These are phyloP conservation scores for Odocoileus virginianus DNA, from an alignment of 2,113 vertebrate genomes.

Conservation along the genomic window DNA sequence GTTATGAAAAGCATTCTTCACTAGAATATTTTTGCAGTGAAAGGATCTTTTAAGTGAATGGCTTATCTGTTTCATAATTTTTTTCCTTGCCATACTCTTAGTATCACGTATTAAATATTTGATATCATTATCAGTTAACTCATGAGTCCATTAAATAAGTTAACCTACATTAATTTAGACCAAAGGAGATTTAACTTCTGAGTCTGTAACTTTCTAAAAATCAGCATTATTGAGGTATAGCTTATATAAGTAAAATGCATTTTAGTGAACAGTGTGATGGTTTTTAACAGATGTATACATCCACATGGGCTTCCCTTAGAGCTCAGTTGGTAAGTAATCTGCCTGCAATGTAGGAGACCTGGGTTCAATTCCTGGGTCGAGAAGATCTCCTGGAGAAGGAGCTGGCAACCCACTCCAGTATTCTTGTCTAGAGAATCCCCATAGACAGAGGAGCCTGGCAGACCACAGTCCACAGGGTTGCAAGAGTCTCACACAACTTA, in stretches of 20 bases:
- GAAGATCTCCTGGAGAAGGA: background rate
- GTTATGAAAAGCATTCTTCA: constrained; percentile 1
- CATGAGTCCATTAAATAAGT: background rate
- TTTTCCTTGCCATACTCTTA: background rate
- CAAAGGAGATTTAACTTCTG: background rate
- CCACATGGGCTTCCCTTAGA: background rate
- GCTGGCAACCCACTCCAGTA: background rate
- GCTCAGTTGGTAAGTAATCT: background rate
- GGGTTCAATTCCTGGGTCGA: background rate
- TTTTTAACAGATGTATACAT: background rate
- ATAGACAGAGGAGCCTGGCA: background rate
- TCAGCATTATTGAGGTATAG: background rate
- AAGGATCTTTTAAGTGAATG: background rate
- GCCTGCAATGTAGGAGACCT: background rate
- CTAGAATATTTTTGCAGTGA: background rate
- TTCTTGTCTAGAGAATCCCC: background rate
- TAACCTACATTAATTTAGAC: constrained; percentile 22
- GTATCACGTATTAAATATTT: background rate
- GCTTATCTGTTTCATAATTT: background rate
- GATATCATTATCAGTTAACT: background rate
- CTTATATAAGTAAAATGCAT: background rate
- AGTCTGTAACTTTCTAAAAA: background rate
- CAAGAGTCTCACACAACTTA: background rate
- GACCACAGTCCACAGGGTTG: background rate
- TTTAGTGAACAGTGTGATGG: background rate